phyloP scores from a whole-genome alignment of 37 sponge, comb jelly and placozoan genomes.

The Dysidea cf. avara region DNA sequence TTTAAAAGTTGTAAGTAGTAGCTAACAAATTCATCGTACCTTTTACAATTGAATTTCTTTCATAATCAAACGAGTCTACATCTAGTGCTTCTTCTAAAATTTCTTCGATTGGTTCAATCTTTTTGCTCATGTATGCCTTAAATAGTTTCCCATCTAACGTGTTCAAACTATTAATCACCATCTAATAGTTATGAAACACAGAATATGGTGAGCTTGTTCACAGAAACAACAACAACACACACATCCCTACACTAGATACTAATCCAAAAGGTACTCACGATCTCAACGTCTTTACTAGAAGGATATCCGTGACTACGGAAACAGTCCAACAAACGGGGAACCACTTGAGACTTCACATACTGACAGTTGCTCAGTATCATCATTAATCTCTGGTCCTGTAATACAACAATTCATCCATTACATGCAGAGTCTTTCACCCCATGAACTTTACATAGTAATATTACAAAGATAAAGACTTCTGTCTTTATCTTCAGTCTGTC shows the following conservation, averaged over 20 bases:
- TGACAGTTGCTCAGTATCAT: conserved; percentile 80
- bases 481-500: too few species aligned
- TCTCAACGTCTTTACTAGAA: conserved; percentile 13
- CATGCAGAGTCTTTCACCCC: neutral
- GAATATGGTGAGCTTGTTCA: neutral
- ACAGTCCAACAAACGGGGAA: conserved; percentile 70
- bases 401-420: neutral
- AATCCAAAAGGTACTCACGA: conserved; percentile 12
- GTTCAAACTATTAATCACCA: conserved; percentile 26
- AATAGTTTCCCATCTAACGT: conserved; percentile 68
- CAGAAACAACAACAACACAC: neutral
- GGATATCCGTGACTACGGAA: conserved; percentile 85
- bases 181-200: conserved; percentile 27
- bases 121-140: conserved; percentile 66
- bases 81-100: conserved; percentile 66
- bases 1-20: neutral
- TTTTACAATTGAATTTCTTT: conserved; percentile 28
- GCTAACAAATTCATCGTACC: conserved; percentile 2
- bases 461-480: too few species aligned
- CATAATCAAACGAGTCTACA: conserved; percentile 78
- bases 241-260: too few species aligned
- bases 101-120: conserved; percentile 42
- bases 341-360: conserved; percentile 61
- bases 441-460: neutral
- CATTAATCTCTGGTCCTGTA: conserved; percentile 71